Percentiles rank a stretch among this genome's conserved stretches.
Evolutionary conservation across 2,113 vertebrate genomes (phyloP).

Genomic region (Pomatostomus ruficeps): DNA sequence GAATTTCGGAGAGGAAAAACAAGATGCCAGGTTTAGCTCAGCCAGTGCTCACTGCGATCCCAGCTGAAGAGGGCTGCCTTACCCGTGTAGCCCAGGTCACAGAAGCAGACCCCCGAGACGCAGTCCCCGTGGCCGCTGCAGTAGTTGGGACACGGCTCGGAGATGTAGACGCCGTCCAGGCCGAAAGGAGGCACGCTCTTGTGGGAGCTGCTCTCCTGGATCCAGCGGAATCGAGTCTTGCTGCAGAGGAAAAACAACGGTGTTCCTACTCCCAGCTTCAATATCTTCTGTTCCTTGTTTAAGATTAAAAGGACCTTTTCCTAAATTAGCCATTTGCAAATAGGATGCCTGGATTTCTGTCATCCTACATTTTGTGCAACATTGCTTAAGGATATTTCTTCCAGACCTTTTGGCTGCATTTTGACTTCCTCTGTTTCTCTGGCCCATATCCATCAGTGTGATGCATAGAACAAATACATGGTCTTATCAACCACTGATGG

Average conservation of each 20-base stretch:
- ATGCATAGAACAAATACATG: not conserved
- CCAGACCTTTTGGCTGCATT: not conserved
- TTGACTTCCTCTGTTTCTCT: not conserved
- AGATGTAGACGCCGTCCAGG: constrained; percentile 93
- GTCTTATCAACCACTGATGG: not conserved
- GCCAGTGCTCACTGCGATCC: not conserved
- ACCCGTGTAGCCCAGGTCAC: constrained; percentile 96
- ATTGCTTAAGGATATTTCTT: not conserved
- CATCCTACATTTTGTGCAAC: not conserved
- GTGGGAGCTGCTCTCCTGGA: constrained; percentile 91
- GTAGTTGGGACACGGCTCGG: constrained; percentile 91
- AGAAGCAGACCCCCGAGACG: constrained; percentile 95
- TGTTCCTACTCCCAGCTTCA: not conserved
- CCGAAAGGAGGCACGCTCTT: constrained; percentile 87
- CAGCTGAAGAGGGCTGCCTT: not conserved
- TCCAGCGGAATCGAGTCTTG: constrained; percentile 97
- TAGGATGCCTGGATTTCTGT: not conserved
- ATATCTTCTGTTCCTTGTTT: not conserved
- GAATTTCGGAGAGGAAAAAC: not conserved
- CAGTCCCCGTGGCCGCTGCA: constrained; percentile 95
- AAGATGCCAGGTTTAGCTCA: not conserved
- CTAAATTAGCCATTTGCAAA: not conserved
- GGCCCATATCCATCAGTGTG: fast-evolving
- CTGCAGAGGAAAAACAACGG: constrained; percentile 55
- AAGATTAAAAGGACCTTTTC: not conserved